phyloP scores from a whole-genome alignment of 2,888 invertebrate genomes.

The Limnephilus auricula region DNA sequence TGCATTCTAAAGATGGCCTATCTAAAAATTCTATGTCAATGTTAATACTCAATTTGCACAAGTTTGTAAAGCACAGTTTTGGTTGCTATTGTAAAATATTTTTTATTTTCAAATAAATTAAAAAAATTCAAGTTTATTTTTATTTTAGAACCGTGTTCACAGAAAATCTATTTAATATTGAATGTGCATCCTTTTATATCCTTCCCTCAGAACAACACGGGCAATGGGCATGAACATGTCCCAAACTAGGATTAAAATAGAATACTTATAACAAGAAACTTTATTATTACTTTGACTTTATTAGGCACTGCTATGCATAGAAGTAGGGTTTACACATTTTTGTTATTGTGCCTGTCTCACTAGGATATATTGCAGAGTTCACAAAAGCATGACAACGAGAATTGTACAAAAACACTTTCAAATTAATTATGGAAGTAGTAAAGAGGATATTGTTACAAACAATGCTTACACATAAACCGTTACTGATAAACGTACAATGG shows the following conservation, averaged over 20 bases:
- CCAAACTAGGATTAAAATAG: not conserved
- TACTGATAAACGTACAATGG: not conserved
- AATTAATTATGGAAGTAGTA: not conserved
- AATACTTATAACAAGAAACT: not conserved
- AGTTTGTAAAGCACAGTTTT: constrained; percentile 27
- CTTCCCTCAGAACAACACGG: not conserved
- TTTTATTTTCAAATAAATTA: constrained; percentile 46
- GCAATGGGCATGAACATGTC: not conserved
- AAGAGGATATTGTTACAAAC: not conserved
- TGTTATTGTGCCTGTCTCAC: too few relatives aligned
- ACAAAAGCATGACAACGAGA: not conserved
- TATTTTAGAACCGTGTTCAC: not conserved
- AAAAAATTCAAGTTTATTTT: not conserved
- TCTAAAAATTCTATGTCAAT: not conserved
- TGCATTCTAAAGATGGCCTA: not conserved
- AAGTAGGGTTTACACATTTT: too few relatives aligned
- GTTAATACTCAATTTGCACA: constrained; percentile 46
- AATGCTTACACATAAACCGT: not conserved
- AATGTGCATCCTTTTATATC: not conserved
- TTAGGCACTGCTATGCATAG: too few relatives aligned
- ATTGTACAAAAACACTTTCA: not conserved
- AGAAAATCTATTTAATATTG: not conserved
- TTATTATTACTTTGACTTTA: too few relatives aligned
- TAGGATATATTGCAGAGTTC: not conserved
- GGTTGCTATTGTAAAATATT: constrained; percentile 27